phyloP scores from a whole-genome alignment of 2,888 invertebrate genomes.

The Nesidiocoris tenuis region DNA sequence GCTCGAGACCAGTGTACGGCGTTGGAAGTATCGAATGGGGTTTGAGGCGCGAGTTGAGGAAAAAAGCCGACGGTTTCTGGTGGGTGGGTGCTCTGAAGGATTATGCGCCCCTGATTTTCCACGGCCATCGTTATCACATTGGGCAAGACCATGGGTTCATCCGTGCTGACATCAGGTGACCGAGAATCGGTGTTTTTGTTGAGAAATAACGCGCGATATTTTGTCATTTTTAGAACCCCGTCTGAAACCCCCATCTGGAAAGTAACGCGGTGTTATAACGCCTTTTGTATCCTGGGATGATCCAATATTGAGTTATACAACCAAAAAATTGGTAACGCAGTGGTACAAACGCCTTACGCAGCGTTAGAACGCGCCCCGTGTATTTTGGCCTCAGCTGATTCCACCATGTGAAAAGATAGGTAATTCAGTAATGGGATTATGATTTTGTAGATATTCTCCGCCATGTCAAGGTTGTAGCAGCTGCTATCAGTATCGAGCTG shows the following conservation, averaged over 20 bases:
- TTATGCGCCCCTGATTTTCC: conserved; percentile 74
- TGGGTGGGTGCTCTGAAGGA: conserved; percentile 76
- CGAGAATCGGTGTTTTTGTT: too few species aligned
- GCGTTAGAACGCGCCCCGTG: too few species aligned
- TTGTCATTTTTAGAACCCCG: not conserved
- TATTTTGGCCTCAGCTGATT: too few species aligned
- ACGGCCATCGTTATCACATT: conserved; percentile 51
- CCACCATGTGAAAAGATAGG: too few species aligned
- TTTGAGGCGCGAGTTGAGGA: conserved; percentile 54
- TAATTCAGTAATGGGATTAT: too few species aligned
- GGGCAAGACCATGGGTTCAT: conserved; percentile 35
- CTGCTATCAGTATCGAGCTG: conserved; percentile 60
- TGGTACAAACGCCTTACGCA: too few species aligned
- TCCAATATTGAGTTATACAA: too few species aligned
- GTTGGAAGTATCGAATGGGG: conserved; percentile 81
- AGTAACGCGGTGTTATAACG: too few species aligned
- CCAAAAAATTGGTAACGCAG: too few species aligned
- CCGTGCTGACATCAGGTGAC: conserved; percentile 24
- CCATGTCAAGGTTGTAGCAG: conserved; percentile 81
- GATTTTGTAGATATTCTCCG: conserved; percentile 63
- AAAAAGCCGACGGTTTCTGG: conserved; percentile 78
- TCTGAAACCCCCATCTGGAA: not conserved
- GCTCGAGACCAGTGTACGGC: conserved; percentile 69
- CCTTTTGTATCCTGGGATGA: too few species aligned
- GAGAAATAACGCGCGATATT: too few species aligned